A percentile compares a stretch with the other conserved stretches of the same genome.
Conservation (phyloP, 2,888 invertebrate genomes). For the Gortyna flavago region DNA sequence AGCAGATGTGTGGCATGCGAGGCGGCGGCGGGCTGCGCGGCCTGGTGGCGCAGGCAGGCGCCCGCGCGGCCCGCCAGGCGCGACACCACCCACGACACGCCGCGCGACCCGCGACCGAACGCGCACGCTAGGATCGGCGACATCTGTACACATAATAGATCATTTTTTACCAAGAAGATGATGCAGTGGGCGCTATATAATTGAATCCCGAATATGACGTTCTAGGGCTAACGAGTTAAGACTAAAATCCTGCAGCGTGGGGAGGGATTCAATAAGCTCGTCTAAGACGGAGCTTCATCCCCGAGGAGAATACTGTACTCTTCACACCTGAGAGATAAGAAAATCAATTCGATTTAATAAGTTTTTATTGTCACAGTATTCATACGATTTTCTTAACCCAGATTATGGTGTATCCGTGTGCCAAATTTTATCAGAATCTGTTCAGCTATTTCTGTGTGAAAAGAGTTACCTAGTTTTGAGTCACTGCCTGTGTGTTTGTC, state of each 20-base stretch:
- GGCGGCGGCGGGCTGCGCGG: constrained; percentile 77
- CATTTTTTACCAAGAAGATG: neutral
- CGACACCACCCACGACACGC: constrained; percentile 80
- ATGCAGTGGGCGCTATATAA: neutral
- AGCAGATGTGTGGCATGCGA: constrained; percentile 77
- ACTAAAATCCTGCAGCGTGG: neutral
- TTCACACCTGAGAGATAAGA: neutral
- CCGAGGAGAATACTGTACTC: neutral
- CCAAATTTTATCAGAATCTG: no score
- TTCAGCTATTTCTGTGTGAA: no score
- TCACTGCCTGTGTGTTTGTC: no score
- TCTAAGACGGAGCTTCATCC: neutral
- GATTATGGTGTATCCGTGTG: no score
- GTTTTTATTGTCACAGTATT: no score
- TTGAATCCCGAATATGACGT: no score
- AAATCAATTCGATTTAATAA: neutral
- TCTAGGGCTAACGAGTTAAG: neutral
- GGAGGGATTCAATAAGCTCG: no score
- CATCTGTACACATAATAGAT: constrained; percentile 68
- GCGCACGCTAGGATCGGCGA: constrained; percentile 80
- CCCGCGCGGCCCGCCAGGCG: constrained; percentile 79
- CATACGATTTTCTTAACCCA: no score
- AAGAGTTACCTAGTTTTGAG: no score
- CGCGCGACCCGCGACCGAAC: constrained; percentile 80
- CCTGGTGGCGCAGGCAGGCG: constrained; percentile 76